Evolutionary conservation across 2,888 invertebrate species (phyloP), one percentile per base, ranked within the genome.

Genomic region (Proisotoma minuta): DNA sequence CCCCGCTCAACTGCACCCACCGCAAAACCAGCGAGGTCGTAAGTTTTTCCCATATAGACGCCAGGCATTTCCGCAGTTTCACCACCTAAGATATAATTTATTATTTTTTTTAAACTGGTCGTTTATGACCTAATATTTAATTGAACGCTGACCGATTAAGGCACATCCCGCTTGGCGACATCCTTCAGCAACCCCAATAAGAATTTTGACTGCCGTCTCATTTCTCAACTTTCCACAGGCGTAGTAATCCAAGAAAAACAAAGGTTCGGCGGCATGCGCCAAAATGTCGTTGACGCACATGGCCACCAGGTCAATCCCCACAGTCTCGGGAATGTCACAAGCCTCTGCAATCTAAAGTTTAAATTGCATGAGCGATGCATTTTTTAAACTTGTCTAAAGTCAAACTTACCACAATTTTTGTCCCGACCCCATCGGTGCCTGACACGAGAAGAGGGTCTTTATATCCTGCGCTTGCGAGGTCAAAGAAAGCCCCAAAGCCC

Each of bases 261-360:
- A 82, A 0, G 98, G 96, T 75, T 94, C 92, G 0, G 96, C 98
- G 49, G 96, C 97, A 66, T 94, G 90, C 71, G 94, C 94, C 53
- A 99, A 80, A 57, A 98, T 86, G 78, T 98, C 96, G 80, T 99
- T 99, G 50, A 92, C 96, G 76, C 96, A 96, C 94, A 97, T 96
- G 3, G 97, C 98, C 1, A 99, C 95, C 29, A 99, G 81, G 79
- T 99, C 99, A 73, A 91, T 88, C 0, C 98, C 98, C 59, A 98
- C 85, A 0, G 88, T 87, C 74, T 87, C 84, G 78, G 92, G 94
- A 59, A 87, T 84, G 18, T 85, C 82, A 76, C 86, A 84, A 63
- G 84, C 83, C 76, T 93, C 85, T 0, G 96, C 93, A 72, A 97
- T 84, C 91, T 91, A 26, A n/a, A 48, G 2, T n/a, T n/a, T n/a